A percentile compares a stretch with the other conserved stretches of the same genome.
These are phyloP conservation scores for Ailuropoda melanoleuca DNA, from an alignment of 2,113 vertebrate genomes.

Conservation along the genomic window DNA sequence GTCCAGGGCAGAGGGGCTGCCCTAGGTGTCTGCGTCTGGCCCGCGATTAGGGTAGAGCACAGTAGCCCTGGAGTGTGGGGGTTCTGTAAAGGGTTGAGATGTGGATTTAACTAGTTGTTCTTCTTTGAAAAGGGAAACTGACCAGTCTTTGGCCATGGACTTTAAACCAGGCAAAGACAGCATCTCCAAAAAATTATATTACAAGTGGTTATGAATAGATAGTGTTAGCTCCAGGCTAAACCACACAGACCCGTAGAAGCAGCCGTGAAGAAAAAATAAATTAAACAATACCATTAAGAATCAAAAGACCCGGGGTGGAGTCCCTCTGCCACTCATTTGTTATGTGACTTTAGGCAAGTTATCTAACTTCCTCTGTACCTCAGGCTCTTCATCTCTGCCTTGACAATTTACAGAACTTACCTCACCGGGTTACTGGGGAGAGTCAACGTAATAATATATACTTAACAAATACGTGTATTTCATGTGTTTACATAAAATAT, in stretches of 20 bases:
- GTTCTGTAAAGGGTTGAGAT: too few species aligned
- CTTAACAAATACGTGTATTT: not conserved
- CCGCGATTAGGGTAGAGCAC: rapidly evolving
- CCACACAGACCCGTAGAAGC: not conserved
- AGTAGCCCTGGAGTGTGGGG: not conserved
- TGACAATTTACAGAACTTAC: not conserved
- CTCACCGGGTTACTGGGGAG: not conserved
- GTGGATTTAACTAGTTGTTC: not conserved
- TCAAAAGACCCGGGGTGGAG: not conserved
- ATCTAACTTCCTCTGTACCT: not conserved
- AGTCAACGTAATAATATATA: not conserved
- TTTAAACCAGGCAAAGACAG: not conserved
- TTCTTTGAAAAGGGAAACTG: not conserved
- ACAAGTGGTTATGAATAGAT: not conserved
- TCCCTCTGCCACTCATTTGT: not conserved
- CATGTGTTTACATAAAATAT: not conserved
- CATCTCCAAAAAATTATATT: not conserved
- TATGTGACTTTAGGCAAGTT: not conserved
- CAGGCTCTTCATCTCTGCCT: not conserved
- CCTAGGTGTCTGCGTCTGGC: not conserved
- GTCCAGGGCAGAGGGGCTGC: not conserved
- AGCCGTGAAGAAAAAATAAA: not conserved
- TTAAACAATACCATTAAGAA: not conserved
- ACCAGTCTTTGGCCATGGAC: not conserved
- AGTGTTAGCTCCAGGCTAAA: not conserved